phyloP scores from a whole-genome alignment of 2,888 invertebrate species.

The Hydraecia micacea region DNA sequence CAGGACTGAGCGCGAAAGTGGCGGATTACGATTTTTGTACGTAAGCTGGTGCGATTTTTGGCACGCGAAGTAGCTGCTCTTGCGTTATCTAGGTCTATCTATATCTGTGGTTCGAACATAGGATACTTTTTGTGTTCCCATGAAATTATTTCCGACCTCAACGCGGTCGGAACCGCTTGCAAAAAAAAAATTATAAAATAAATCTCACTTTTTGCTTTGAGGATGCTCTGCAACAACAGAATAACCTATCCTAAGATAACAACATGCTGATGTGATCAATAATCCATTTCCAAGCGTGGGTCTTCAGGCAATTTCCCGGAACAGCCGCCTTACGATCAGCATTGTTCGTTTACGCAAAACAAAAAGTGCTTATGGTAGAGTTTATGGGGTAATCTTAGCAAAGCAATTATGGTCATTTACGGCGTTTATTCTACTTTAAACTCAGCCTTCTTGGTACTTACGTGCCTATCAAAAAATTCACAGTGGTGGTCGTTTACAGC shows the following conservation, averaged over 20 bases:
- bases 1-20: no score
- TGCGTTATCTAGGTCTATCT: no score
- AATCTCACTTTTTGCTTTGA: not conserved
- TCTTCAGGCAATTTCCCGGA: not conserved
- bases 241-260: not conserved
- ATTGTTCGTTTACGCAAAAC: not conserved
- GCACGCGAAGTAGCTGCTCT: no score
- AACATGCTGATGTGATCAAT: not conserved
- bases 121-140: not conserved
- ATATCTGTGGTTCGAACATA: not conserved
- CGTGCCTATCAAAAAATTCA: not conserved
- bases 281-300: not conserved
- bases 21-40: no score
- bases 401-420: not conserved
- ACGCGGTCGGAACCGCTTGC: not conserved
- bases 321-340: not conserved
- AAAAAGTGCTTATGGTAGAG: not conserved
- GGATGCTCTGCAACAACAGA: slow-evolving; percentile 2
- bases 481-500: not conserved
- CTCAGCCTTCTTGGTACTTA: not conserved
- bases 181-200: no score
- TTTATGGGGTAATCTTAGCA: not conserved
- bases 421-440: not conserved
- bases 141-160: not conserved
- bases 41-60: no score